Evolutionary conservation across 1,140 invertebrate species (phyloP).

Genomic region (Ruditapes philippinarum): DNA sequence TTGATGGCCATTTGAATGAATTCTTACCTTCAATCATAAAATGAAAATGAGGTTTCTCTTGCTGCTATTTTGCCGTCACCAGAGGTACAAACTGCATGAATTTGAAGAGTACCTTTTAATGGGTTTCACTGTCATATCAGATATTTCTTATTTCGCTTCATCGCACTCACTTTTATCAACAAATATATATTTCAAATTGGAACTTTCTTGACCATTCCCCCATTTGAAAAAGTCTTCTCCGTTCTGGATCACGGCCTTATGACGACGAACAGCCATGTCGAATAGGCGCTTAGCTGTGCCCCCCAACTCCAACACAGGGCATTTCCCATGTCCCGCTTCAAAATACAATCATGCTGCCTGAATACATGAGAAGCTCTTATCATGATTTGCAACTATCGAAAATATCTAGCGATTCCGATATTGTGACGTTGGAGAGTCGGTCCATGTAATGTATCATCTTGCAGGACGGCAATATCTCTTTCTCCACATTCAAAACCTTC

Average conservation of each 20-base stretch:
- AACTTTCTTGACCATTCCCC: not conserved
- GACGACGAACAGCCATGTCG: not conserved
- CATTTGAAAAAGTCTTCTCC: constrained; percentile 17
- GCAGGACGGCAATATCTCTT: no score
- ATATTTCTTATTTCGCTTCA: not conserved
- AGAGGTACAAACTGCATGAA: not conserved
- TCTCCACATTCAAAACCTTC: not conserved
- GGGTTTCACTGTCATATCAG: not conserved
- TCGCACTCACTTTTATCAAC: not conserved
- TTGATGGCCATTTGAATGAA: not conserved
- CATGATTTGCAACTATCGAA: constrained; percentile 59
- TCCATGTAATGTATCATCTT: constrained; percentile 60
- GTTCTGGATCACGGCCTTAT: not conserved
- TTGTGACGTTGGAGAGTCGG: constrained; percentile 65
- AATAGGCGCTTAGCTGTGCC: not conserved
- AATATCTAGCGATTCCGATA: constrained; percentile 69
- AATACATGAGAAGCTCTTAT: not conserved
- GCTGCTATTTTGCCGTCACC: not conserved
- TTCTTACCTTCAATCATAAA: not conserved
- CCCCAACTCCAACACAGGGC: constrained; percentile 23
- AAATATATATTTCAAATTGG: not conserved
- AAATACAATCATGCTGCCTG: not conserved
- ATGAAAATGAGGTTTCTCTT: not conserved
- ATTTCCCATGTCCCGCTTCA: constrained; percentile 44
- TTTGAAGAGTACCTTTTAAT: not conserved